Percentiles rank a stretch among this genome's conserved stretches.
These are phyloP conservation scores for Sapajus apella DNA, from an alignment of 2,113 vertebrate genomes.

Conservation along the genomic window DNA sequence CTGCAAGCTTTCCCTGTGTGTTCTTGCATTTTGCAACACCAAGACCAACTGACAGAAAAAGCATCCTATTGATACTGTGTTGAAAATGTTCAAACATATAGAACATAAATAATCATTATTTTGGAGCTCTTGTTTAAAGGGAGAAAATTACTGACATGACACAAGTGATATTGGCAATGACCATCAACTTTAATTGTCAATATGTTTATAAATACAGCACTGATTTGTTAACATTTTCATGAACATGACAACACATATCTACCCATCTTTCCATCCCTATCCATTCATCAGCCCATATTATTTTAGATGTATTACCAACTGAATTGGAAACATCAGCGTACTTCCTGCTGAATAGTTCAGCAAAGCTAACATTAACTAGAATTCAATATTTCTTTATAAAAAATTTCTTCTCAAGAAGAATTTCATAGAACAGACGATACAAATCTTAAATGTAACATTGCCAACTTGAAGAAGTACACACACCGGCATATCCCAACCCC, in stretches of 20 bases:
- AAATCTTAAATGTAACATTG: background rate
- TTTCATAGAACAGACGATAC: background rate
- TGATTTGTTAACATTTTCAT: background rate
- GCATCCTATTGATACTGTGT: background rate
- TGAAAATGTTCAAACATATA: background rate
- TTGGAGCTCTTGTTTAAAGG: background rate
- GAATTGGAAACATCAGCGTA: background rate
- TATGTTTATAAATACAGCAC: background rate
- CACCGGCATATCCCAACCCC: background rate
- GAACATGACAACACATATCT: background rate
- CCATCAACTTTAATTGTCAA: background rate
- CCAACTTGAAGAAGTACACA: background rate
- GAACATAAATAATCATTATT: background rate
- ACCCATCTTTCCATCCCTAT: background rate
- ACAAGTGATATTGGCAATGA: background rate
- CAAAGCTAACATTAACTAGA: background rate
- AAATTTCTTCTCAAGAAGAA: background rate
- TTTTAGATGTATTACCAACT: background rate
- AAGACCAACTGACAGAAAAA: background rate
- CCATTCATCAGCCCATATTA: background rate
- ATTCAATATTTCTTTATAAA: background rate
- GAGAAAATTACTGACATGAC: background rate
- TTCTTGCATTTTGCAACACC: background rate
- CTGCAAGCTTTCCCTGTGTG: background rate
- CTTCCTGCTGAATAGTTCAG: background rate